A percentile compares a stretch with the other conserved stretches of the same genome.
These are phyloP conservation scores for Cephus pulcher DNA, from an alignment of 2,888 invertebrate genomes.

Conservation along the genomic window DNA sequence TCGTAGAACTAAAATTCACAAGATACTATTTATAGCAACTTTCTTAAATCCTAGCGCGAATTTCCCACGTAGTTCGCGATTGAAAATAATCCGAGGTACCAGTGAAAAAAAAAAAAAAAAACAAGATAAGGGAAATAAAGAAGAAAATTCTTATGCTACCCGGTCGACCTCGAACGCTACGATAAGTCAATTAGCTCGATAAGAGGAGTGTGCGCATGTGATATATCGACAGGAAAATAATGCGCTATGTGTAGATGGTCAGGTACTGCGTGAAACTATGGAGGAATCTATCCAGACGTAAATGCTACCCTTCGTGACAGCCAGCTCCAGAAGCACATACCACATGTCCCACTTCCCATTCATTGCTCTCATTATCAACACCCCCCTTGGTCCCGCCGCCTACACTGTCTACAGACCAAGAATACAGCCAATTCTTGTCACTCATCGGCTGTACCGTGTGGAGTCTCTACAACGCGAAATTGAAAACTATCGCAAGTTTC, in stretches of 20 bases:
- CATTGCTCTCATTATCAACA: constrained; percentile 50
- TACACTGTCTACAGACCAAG: constrained; percentile 32
- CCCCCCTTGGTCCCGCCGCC: constrained; percentile 33
- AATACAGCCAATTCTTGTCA: constrained; percentile 22
- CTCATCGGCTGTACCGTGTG: constrained; percentile 1
- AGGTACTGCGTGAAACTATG: background rate
- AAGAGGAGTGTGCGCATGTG: background rate
- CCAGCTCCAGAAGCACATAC: constrained; percentile 15
- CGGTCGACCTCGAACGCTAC: background rate
- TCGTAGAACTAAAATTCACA: background rate
- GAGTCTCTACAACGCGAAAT: constrained; percentile 42
- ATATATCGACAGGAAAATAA: background rate
- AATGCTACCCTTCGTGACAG: constrained; percentile 26
- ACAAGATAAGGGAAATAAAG: background rate
- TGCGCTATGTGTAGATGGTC: background rate
- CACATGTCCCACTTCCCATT: constrained; percentile 47
- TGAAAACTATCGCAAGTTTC: constrained; percentile 42
- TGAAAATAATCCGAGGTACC: background rate
- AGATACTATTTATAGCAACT: background rate
- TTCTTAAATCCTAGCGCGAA: background rate
- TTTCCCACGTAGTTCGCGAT: background rate
- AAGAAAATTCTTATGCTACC: background rate
- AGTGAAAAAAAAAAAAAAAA: background rate
- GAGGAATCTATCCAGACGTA: constrained; percentile 1
- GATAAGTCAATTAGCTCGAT: background rate